Evolutionary conservation across 2,797 vertebrate species (phyloP), one percentile per base, ranked within the genome.

Genomic region (Morelia viridis): DNA sequence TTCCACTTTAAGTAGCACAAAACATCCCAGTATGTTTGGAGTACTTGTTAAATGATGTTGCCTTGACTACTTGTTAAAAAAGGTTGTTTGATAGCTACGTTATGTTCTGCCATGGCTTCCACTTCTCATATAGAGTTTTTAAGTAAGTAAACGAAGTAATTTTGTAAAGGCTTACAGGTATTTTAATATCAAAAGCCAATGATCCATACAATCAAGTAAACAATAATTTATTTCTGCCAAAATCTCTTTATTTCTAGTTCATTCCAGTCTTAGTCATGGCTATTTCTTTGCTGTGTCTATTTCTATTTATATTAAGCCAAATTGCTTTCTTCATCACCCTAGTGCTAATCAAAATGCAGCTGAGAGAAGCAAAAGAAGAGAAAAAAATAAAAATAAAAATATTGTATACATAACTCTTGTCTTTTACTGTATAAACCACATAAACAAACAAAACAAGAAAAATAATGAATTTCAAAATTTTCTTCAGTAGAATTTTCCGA

Each of bases 151-250:
- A 76, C 68, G 41, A 76, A 76, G 31, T 76, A 22, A 76, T 76
- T 76, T 76, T 76, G 31, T 41, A 76, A 76, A 76, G 17, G 31
- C 31, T 76, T 76, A 76, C 57, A 93, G 62, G 62, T 92, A 93
- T 85, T 97, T 96, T 90, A 94, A 96, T 94, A 95, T 57, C 71
- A 93, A 93, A 95, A 96, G 56, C 57, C 90, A 95, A 89, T 94
- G 93, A 95, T 94, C 65, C 91, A 80, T 94, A 93, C 90, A 96
- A 93, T 56, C 88, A 94, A 95, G 41, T 93, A 96, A 96, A 91
- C 91, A 85, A 58, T 90, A 94, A 96, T 94, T 96, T 97, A 60
- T 86, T 96, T 35, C 65, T 96, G n/a, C 60, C 92, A 95, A 93
- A 92, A 94, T 88, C 95, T 65, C 57, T 95, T 95, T 90, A 85